These are phyloP conservation scores for Cylas formicarius DNA, from an alignment of 1,140 invertebrate genomes.

Conservation along the genomic window DNA sequence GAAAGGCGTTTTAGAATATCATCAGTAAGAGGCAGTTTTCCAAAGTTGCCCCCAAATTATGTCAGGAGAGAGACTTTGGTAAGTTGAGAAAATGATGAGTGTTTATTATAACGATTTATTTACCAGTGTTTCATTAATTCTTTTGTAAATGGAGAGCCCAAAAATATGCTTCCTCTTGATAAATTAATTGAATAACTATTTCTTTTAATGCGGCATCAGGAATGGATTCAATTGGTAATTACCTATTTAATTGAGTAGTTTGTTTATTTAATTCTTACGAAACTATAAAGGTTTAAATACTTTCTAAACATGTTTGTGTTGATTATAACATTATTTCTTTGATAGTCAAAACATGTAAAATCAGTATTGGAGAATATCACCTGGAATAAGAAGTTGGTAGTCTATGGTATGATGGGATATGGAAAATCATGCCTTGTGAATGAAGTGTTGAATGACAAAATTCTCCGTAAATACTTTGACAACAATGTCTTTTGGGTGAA, in stretches of 20 bases:
- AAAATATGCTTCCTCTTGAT: background rate
- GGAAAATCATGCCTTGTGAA: slow-evolving; percentile 27
- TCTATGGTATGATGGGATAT: slow-evolving; percentile 24
- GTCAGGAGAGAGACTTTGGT: slow-evolving; percentile 19
- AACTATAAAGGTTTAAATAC: background rate
- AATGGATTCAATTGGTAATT: slow-evolving; percentile 14
- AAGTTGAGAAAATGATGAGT: slow-evolving; percentile 8
- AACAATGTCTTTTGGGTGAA: slow-evolving; percentile 24
- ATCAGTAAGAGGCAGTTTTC: slow-evolving; percentile 17
- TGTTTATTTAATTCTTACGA: background rate
- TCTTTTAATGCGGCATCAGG: slow-evolving; percentile 9
- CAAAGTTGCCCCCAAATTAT: slow-evolving; percentile 23
- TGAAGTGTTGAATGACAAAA: slow-evolving; percentile 19
- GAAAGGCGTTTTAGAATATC: slow-evolving; percentile 6
- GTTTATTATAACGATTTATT: background rate
- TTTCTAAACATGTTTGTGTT: background rate
- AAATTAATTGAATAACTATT: slow-evolving; percentile 9
- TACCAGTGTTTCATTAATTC: background rate
- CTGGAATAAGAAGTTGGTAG: slow-evolving; percentile 14
- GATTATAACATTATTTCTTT: slow-evolving; percentile 5
- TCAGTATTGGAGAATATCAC: slow-evolving; percentile 8
- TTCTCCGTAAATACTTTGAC: slow-evolving; percentile 14
- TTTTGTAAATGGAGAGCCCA: background rate
- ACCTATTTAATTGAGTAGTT: background rate
- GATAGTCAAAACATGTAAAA: slow-evolving; percentile 17